Evolutionary conservation across 2,888 invertebrate species (phyloP), one percentile per base, ranked within the genome.

Genomic region (Rotaria socialis): DNA sequence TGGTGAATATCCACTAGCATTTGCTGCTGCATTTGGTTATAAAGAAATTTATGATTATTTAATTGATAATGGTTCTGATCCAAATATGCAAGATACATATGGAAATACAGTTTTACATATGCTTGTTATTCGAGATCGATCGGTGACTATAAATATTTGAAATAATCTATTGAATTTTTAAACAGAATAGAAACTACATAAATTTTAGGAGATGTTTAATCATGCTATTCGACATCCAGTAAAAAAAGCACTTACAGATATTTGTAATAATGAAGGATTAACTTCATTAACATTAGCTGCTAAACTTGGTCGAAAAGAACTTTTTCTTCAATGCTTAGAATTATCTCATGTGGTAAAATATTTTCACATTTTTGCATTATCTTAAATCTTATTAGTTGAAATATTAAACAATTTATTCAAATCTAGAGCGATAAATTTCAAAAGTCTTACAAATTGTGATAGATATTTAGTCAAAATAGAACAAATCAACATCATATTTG

Each of bases 51-150:
- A 99, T 91, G 98, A 99, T 92, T 93, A 96, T 87, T 93, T 99
- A 3, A 92, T 97, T 86, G 96, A 97, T 89, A 94, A 94, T 84
- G 96, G 95, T 2, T 96, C 97, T 0, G 94, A 98, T 92, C 98
- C 98, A 0, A 96, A 99, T 91, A 93, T 94, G n/a, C 95, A 96
- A 90, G 98, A 99, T 91, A 94, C 95, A 0, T 97, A 96, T 90
- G 99, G 99, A 22, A 99, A 99, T 91, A 97, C 96, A 94, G 96
- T 97, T 88, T 93, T 99, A n/a, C 99, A 99, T 90, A 97, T 99
- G 96, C 96, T 98, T 60, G 98, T 99, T 67, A 97, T 99, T 87
- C 95, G 96, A 90, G 96, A 98, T 92, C 97, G 97, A 92, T 92
- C 96, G 93, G 97, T 96, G 92, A 92, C 92, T 90, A 41, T n/a